These are phyloP conservation scores for Oxycera nigricornis DNA, from an alignment of 2,888 invertebrate species.

Conservation along the genomic window DNA sequence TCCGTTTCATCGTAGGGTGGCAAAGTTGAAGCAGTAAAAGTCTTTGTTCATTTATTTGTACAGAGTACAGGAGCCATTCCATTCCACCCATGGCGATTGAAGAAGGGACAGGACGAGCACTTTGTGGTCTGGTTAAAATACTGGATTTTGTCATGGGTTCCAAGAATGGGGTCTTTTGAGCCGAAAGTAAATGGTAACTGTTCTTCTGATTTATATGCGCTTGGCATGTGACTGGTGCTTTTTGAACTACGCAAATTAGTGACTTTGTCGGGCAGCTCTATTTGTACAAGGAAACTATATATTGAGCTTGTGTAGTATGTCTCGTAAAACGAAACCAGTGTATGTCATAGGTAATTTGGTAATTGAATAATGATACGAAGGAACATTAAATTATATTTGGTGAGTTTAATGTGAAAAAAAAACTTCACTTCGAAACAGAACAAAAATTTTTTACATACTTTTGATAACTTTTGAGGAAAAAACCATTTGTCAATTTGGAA, in stretches of 20 bases:
- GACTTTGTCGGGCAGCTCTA: slow-evolving; percentile 32
- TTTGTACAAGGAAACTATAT: slow-evolving; percentile 9
- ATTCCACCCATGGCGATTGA: background rate
- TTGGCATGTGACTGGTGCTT: slow-evolving; percentile 44
- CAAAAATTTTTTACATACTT: too few species aligned
- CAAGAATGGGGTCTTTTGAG: slow-evolving; percentile 13
- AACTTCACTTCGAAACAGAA: too few species aligned
- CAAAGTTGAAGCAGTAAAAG: background rate
- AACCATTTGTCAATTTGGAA: too few species aligned
- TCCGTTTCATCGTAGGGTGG: background rate
- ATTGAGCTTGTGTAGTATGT: too few species aligned
- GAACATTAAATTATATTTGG: too few species aligned
- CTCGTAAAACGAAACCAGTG: background rate
- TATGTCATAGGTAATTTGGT: background rate
- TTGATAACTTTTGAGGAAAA: too few species aligned
- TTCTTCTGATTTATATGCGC: slow-evolving; percentile 30
- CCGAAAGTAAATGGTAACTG: slow-evolving; percentile 34
- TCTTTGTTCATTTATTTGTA: slow-evolving; percentile 1
- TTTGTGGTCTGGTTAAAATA: slow-evolving; percentile 38
- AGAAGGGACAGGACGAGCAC: slow-evolving; percentile 17
- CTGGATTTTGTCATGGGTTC: slow-evolving; percentile 38
- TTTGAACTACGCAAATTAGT: slow-evolving; percentile 46
- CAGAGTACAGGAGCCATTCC: too few species aligned
- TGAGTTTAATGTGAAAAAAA: too few species aligned
- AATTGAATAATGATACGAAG: too few species aligned